Evolutionary conservation across 2,888 invertebrate genomes (phyloP), one percentile per base, ranked within the genome.

Genomic region (Biston betularia): DNA sequence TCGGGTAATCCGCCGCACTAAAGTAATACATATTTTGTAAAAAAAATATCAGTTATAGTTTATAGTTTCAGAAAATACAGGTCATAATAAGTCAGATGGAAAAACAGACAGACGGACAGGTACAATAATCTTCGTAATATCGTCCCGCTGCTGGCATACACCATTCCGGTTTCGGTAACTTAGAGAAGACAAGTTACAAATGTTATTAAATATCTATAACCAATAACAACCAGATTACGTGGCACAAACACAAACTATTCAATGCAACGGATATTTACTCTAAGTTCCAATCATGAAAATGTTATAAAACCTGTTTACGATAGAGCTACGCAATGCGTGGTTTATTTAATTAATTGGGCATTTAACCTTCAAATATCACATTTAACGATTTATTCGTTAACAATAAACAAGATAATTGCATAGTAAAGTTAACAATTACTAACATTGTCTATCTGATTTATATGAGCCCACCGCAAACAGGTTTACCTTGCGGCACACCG

Each of bases 401-500:
- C 73, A 75, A 76, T 72, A 76, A 75, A 72, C 69, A 70, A 66
- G 55, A 53, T 70, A 68, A 71, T 71, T 68, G 66, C 69, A 57
- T 64, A 70, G 68, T 68, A 62, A 62, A 62, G 60, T 67, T 65
- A 63, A 71, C 63, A 69, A 71, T 73, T 75, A 71, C 63, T 50
- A 72, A 73, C 68, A 73, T 65, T 61, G 60, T 75, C 66, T 75
- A 71, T 78, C 68, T 77, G 73, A 82, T 82, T 79, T 80, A 81
- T 78, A 75, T 75, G 73, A 79, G 72, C 74, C 76, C 73, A 77
- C n/a, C 64, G 73, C 69, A 74, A 80, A 79, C 84, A 69, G 73
- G 85, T 83, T 86, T 78, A 73, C 86, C 87, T 86, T 85, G 83
- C 77, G 78, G 71, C 63, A 44, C 70, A 72, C 69, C 72, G 71